These are phyloP conservation scores for Daktulosphaira vitifoliae DNA, from an alignment of 1,140 invertebrate species.

Conservation along the genomic window DNA sequence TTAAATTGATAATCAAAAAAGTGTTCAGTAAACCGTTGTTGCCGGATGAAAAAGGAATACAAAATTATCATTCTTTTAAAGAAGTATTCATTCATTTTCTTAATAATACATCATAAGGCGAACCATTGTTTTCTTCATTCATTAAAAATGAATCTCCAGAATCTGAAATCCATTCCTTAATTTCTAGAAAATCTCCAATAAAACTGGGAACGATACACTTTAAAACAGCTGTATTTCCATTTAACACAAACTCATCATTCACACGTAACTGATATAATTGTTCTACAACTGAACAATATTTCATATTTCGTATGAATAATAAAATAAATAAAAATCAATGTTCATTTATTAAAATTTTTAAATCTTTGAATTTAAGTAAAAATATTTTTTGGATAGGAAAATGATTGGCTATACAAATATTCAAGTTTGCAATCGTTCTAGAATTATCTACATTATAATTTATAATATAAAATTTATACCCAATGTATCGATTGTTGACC, in stretches of 20 bases:
- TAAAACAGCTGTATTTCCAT: slow-evolving; percentile 75
- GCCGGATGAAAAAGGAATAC: too few relatives aligned
- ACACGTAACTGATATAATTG: slow-evolving; percentile 73
- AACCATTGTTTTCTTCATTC: slow-evolving; percentile 19
- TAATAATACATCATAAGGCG: not conserved
- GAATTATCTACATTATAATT: too few relatives aligned
- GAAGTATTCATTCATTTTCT: too few relatives aligned
- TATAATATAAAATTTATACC: too few relatives aligned
- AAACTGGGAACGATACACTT: slow-evolving; percentile 81
- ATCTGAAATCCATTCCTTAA: slow-evolving; percentile 66
- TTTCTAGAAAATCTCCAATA: slow-evolving; percentile 73
- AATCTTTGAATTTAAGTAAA: too few relatives aligned
- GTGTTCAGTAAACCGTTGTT: not conserved
- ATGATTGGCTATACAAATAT: too few relatives aligned
- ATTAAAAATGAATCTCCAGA: slow-evolving; percentile 32
- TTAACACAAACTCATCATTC: slow-evolving; percentile 75
- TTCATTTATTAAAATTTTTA: too few relatives aligned
- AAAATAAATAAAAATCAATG: too few relatives aligned
- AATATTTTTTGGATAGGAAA: too few relatives aligned
- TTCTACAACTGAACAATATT: slow-evolving; percentile 58
- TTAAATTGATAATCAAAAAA: not conserved
- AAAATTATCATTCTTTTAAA: too few relatives aligned
- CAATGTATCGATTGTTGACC: slow-evolving; percentile 6
- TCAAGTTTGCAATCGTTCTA: too few relatives aligned
- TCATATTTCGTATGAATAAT: too few relatives aligned